These are phyloP conservation scores for Acromyrmex echinatior DNA, from an alignment of 1,140 invertebrate genomes.

Conservation along the genomic window DNA sequence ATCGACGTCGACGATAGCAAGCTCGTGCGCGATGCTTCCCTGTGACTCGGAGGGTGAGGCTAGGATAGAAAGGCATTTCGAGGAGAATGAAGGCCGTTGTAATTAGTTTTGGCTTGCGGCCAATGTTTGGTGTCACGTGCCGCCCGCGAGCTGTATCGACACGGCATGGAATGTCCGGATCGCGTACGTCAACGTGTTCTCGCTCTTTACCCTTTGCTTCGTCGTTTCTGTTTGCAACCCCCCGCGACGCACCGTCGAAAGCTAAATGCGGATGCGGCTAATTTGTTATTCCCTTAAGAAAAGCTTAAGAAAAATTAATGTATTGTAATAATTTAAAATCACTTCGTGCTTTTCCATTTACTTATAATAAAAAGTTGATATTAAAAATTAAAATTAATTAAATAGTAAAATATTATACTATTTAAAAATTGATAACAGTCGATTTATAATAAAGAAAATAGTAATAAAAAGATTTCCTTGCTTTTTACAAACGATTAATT, in stretches of 20 bases:
- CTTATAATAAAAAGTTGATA: background rate
- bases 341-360: background rate
- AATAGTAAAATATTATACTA: background rate
- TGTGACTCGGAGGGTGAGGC: background rate
- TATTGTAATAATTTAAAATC: background rate
- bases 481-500: background rate
- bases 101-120: constrained; percentile 66
- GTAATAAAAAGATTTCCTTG: background rate
- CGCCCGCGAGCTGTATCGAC: constrained; percentile 37
- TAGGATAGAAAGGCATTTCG: background rate
- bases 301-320: background rate
- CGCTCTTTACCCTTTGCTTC: constrained; percentile 31
- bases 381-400: background rate
- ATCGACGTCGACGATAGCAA: constrained; percentile 17
- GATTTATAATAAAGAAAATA: background rate
- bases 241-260: background rate
- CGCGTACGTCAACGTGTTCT: constrained; percentile 31
- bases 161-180: constrained; percentile 61
- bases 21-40: constrained; percentile 12
- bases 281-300: background rate
- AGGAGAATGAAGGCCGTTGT: constrained; percentile 50
- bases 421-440: background rate
- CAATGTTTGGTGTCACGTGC: constrained; percentile 70
- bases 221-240: background rate
- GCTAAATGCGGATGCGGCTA: background rate